Evolutionary conservation across 2,888 invertebrate species (phyloP).

Genomic region (Amiota minor): DNA sequence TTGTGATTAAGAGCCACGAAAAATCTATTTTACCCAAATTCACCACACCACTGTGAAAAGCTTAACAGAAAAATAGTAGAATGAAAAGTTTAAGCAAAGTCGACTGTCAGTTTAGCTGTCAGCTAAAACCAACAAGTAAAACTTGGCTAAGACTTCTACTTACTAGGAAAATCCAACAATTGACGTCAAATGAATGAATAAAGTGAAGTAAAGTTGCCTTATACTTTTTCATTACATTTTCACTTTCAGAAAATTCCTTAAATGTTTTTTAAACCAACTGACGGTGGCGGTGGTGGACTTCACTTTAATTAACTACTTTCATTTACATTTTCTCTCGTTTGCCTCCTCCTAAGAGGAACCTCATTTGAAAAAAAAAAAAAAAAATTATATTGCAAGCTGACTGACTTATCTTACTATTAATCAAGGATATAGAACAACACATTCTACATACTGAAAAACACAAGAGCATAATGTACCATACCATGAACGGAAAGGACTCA

Average conservation of each 20-base stretch:
- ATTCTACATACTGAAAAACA: background rate
- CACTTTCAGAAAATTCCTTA: no score
- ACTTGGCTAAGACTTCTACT: background rate
- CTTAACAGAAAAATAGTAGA: background rate
- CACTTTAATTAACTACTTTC: constrained; percentile 19
- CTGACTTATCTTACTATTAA: constrained; percentile 26
- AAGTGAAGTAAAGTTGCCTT: background rate
- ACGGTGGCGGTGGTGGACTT: constrained; percentile 15
- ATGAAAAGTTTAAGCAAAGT: constrained; percentile 5
- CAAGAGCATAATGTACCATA: constrained; percentile 8
- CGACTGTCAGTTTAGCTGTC: constrained; percentile 25
- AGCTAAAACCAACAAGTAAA: constrained; percentile 13
- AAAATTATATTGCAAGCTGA: background rate
- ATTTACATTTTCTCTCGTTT: background rate
- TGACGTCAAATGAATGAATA: constrained; percentile 15
- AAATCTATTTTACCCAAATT: no score
- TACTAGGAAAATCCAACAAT: constrained; percentile 16
- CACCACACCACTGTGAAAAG: background rate
- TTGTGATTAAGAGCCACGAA: no score
- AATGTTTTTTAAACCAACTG: constrained; percentile 16
- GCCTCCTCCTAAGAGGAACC: background rate
- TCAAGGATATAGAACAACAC: background rate
- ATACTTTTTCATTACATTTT: background rate
- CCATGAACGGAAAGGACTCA: background rate
- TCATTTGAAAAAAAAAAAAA: background rate